A percentile compares a stretch with the other conserved stretches of the same genome.
These are phyloP conservation scores for Caenorhabditis brenneri DNA, from an alignment of 1,140 invertebrate genomes.

Conservation along the genomic window DNA sequence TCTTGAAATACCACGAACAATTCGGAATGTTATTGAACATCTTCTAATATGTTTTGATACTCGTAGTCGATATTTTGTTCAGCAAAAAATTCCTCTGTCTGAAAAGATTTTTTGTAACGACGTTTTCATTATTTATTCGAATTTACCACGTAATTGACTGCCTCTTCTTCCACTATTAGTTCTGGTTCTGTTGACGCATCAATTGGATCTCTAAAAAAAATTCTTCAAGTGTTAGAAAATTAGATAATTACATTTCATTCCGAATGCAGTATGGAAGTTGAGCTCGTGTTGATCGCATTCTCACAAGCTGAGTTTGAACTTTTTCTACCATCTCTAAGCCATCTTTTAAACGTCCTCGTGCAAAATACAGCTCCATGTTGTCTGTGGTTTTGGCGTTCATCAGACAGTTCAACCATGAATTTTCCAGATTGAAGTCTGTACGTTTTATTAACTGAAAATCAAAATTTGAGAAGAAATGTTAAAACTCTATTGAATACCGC, in stretches of 20 bases:
- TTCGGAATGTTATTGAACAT: too few relatives aligned
- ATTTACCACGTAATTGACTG: too few relatives aligned
- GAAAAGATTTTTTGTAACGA: too few relatives aligned
- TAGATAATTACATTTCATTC: neutral
- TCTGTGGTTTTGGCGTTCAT: neutral
- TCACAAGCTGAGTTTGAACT: neutral
- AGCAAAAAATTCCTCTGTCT: too few relatives aligned
- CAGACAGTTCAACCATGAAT: neutral
- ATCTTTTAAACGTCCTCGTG: neutral
- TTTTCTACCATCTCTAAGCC: neutral
- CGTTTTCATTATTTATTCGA: too few relatives aligned
- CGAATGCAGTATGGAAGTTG: neutral
- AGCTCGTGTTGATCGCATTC: neutral
- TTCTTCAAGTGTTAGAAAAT: too few relatives aligned
- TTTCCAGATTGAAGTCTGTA: slow-evolving; percentile 5
- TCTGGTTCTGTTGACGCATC: neutral
- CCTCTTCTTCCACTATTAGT: neutral
- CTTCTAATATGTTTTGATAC: too few relatives aligned
- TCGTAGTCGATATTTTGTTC: too few relatives aligned
- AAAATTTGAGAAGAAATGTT: neutral
- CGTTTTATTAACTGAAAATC: neutral
- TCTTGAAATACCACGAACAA: too few relatives aligned
- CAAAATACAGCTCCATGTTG: neutral
- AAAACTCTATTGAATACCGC: neutral
- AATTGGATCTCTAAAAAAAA: neutral